phyloP scores from a whole-genome alignment of 2,113 vertebrate species.

The Cephalopterus ornatus region DNA sequence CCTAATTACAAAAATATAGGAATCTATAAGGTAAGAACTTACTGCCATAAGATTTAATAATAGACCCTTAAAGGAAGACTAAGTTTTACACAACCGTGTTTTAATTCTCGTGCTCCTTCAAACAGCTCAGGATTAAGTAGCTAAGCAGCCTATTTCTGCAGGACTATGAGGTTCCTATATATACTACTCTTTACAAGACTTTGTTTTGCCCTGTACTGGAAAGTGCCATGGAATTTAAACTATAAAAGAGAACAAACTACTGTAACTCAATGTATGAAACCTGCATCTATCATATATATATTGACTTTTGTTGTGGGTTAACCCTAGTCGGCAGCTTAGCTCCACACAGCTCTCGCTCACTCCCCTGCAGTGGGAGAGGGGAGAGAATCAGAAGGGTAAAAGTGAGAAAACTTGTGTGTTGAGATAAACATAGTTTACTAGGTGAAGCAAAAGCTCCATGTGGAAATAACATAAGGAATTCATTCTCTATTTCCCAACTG shows the following conservation, averaged over 20 bases:
- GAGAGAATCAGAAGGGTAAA: no score
- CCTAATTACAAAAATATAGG: neutral
- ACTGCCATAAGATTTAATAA: neutral
- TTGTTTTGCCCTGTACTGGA: neutral
- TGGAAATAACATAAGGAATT: neutral
- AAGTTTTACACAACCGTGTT: neutral
- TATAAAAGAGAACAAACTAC: neutral
- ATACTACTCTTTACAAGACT: neutral
- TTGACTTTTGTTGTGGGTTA: neutral
- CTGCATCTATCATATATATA: neutral
- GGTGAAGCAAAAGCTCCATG: neutral
- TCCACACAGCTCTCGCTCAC: no score
- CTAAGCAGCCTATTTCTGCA: neutral
- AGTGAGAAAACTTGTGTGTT: no score
- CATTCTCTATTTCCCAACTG: fast-evolving
- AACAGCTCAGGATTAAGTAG: neutral
- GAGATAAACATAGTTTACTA: neutral
- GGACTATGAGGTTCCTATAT: neutral
- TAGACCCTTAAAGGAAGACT: neutral
- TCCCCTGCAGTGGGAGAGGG: no score
- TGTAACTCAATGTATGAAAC: neutral
- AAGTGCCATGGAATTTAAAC: neutral
- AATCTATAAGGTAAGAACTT: neutral
- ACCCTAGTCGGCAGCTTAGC: no score
- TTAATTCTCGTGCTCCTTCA: neutral